These are phyloP conservation scores for Ammodramus savannarum DNA, from an alignment of 2,113 vertebrate species.

Conservation along the genomic window DNA sequence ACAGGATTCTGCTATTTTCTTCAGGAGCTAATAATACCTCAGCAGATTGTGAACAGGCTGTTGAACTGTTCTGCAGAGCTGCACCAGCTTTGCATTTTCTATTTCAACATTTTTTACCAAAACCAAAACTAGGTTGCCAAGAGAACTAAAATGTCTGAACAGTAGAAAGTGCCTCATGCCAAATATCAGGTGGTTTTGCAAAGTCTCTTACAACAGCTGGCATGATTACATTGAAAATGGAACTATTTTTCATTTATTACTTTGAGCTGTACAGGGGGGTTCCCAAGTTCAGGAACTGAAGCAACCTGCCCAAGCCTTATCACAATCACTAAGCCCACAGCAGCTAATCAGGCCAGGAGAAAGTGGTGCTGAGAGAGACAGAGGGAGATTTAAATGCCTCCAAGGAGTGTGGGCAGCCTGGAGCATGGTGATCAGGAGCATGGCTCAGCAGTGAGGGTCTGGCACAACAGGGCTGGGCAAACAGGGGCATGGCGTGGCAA, in stretches of 20 bases:
- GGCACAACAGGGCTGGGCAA: background rate
- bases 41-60: background rate
- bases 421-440: accelerated
- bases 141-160: background rate
- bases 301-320: background rate
- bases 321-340: background rate
- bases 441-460: background rate
- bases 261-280: background rate
- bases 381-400: background rate
- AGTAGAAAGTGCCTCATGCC: background rate
- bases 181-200: background rate
- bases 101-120: background rate
- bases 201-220: background rate
- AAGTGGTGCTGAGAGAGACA: background rate
- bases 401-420: accelerated
- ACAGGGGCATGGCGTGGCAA: accelerated
- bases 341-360: background rate
- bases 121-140: background rate
- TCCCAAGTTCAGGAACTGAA: background rate
- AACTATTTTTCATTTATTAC: background rate
- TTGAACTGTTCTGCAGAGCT: background rate
- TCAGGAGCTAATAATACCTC: background rate
- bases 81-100: background rate
- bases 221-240: background rate
- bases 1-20: background rate